Percentiles rank a stretch among this genome's conserved stretches.
These are phyloP conservation scores for Corydoras sp. DNA, from an alignment of 2,113 vertebrate genomes.

Conservation along the genomic window DNA sequence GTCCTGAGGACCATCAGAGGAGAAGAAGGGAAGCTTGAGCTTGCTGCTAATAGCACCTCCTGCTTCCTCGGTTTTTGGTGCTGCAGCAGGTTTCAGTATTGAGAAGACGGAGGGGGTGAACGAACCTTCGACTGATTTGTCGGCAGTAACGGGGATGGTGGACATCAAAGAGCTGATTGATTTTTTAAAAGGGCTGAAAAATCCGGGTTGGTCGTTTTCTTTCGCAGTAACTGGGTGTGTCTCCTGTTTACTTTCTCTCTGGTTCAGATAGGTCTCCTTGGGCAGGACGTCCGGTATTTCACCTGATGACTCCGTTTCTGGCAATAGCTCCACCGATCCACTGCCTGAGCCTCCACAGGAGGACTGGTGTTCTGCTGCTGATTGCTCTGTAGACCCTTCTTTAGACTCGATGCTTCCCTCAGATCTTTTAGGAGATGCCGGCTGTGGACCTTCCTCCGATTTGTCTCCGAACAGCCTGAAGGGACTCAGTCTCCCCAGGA, in stretches of 20 bases:
- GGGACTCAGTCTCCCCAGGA: constrained; percentile 76
- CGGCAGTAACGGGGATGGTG: constrained; percentile 51
- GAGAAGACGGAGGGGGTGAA: constrained; percentile 36
- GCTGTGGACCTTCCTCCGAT: constrained; percentile 29
- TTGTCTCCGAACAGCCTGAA: constrained; percentile 66
- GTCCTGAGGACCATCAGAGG: constrained; percentile 54
- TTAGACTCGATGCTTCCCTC: constrained; percentile 43
- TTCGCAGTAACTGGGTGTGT: constrained; percentile 10
- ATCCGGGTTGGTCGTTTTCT: constrained; percentile 60
- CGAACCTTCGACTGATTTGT: constrained; percentile 46
- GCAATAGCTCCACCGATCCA: constrained; percentile 62
- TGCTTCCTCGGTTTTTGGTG: constrained; percentile 31
- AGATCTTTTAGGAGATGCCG: constrained; percentile 35
- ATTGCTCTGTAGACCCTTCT: constrained; percentile 32
- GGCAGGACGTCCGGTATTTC: constrained; percentile 61
- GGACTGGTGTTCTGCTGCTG: constrained; percentile 44
- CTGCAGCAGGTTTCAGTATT: constrained; percentile 53
- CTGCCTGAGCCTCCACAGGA: constrained; percentile 55
- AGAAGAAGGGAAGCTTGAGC: constrained; percentile 76
- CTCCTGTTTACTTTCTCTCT: constrained; percentile 53
- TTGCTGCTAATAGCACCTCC: constrained; percentile 64
- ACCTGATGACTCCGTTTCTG: constrained; percentile 66
- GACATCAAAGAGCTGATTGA: constrained; percentile 80
- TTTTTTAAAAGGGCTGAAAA: constrained; percentile 85
- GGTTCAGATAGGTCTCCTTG: constrained; percentile 38